phyloP scores from a whole-genome alignment of 2,113 vertebrate genomes.

The Todiramphus saurophagus region DNA sequence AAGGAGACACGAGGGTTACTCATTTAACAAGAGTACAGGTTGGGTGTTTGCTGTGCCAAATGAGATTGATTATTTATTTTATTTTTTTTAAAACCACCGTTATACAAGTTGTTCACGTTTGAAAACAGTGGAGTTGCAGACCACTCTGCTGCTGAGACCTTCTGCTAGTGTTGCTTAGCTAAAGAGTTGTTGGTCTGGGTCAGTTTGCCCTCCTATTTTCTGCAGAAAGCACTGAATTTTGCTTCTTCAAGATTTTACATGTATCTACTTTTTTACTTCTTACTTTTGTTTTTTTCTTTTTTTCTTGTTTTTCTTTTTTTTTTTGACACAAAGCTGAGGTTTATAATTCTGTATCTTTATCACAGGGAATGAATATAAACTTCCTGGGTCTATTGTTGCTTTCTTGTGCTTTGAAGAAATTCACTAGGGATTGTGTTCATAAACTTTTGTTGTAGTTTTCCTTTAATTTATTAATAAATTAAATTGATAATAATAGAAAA shows the following conservation, averaged over 20 bases:
- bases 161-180: neutral
- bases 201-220: neutral
- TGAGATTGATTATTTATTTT: neutral
- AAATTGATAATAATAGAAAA: too few species aligned
- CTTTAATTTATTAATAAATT: neutral
- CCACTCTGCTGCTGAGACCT: neutral
- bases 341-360: neutral
- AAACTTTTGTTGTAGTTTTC: neutral
- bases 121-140: neutral
- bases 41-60: rapidly evolving
- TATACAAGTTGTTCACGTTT: rapidly evolving
- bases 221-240: neutral
- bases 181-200: neutral
- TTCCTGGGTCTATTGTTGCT: neutral
- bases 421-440: neutral
- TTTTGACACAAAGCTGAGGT: neutral
- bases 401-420: neutral
- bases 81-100: neutral
- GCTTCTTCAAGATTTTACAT: neutral
- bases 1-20: slow-evolving; percentile 21
- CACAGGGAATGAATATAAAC: neutral
- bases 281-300: neutral
- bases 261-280: neutral
- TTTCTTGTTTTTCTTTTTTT: neutral
- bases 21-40: neutral